These are phyloP conservation scores for Opisthocomus hoazin DNA, from an alignment of 2,113 vertebrate genomes.

Conservation along the genomic window DNA sequence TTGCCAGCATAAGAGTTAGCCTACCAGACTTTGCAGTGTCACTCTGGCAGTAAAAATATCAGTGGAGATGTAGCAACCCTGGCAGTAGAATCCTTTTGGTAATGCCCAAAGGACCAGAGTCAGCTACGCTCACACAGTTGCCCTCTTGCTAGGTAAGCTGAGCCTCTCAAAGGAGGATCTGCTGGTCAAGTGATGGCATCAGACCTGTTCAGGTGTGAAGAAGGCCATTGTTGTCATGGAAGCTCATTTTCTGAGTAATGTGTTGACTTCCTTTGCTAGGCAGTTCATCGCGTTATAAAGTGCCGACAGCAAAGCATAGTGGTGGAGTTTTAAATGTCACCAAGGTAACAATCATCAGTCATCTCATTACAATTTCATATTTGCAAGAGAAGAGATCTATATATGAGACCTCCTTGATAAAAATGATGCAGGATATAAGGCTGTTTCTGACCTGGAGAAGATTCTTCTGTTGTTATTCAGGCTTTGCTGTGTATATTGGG, in stretches of 20 bases:
- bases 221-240: neutral
- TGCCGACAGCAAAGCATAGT: constrained; percentile 5
- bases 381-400: too few relatives aligned
- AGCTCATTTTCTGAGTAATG: constrained; percentile 44
- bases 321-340: constrained; percentile 13
- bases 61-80: neutral
- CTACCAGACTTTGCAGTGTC: neutral
- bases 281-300: constrained; percentile 37
- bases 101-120: neutral
- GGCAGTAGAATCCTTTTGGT: neutral
- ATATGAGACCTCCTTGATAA: neutral
- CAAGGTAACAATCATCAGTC: constrained; percentile 25
- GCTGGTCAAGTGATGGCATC: neutral
- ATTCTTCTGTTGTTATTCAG: neutral
- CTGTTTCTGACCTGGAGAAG: neutral
- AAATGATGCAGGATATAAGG: neutral
- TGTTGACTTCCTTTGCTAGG: constrained; percentile 38
- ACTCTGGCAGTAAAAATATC: neutral
- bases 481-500: neutral
- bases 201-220: neutral
- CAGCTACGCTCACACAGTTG: neutral
- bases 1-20: neutral
- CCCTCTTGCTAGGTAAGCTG: neutral
- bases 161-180: neutral
- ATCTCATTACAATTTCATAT: constrained; percentile 39